phyloP scores from a whole-genome alignment of 1,140 invertebrate genomes.

The Myzus persicae region DNA sequence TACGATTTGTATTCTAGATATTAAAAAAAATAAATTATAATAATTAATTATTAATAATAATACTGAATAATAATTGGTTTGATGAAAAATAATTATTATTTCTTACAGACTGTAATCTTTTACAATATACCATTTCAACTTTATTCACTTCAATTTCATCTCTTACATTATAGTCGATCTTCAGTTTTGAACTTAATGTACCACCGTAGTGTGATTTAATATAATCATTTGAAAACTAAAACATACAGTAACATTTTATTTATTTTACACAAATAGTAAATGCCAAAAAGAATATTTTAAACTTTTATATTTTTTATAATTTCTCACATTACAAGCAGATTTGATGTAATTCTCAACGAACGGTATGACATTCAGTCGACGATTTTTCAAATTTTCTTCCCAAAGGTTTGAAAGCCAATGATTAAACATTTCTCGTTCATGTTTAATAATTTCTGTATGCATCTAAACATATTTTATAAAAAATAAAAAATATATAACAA shows the following conservation, averaged over 20 bases:
- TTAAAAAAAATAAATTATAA: neutral
- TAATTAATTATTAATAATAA: neutral
- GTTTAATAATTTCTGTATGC: slow-evolving; percentile 17
- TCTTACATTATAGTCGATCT: slow-evolving; percentile 32
- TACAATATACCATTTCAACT: slow-evolving; percentile 41
- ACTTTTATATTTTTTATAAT: neutral
- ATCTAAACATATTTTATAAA: slow-evolving; percentile 10
- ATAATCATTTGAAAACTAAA: slow-evolving; percentile 45
- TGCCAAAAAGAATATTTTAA: neutral
- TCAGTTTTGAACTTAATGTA: slow-evolving; percentile 33
- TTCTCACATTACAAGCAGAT: slow-evolving; percentile 41
- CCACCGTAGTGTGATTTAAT: slow-evolving; percentile 31
- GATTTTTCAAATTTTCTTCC: slow-evolving; percentile 50
- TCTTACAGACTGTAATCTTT: slow-evolving; percentile 6
- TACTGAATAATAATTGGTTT: neutral
- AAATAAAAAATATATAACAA: neutral
- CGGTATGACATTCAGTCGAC: neutral
- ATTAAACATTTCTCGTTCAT: neutral
- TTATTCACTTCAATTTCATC: neutral
- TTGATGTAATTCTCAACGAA: slow-evolving; percentile 12
- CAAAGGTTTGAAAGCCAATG: slow-evolving; percentile 44
- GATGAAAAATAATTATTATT: slow-evolving; percentile 16
- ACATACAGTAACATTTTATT: neutral
- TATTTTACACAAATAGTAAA: slow-evolving; percentile 2
- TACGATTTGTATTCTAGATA: neutral